A percentile compares a stretch with the other conserved stretches of the same genome.
Evolutionary conservation across 2,113 vertebrate species (phyloP).

Genomic region (Equus quagga): DNA sequence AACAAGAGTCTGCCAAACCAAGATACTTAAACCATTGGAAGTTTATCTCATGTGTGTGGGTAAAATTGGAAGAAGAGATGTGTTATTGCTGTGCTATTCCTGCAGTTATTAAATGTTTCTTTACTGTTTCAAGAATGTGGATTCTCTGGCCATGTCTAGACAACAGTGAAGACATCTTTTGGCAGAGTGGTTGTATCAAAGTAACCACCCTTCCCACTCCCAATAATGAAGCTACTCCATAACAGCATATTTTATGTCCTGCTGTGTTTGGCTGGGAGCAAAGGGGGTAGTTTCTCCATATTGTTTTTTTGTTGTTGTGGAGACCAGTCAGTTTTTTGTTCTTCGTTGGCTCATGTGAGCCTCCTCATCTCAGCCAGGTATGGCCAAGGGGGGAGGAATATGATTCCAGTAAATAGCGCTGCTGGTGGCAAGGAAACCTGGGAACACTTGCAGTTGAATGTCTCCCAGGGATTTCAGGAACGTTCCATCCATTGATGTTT

Average conservation of each 20-base stretch:
- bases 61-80: neutral
- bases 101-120: neutral
- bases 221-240: neutral
- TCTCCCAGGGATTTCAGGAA: neutral
- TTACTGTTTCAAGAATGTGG: neutral
- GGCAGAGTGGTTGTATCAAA: neutral
- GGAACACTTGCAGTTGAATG: neutral
- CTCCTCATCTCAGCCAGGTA: neutral
- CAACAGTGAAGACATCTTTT: neutral
- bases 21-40: neutral
- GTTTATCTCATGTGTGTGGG: neutral
- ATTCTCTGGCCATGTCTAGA: neutral
- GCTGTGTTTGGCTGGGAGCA: neutral
- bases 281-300: neutral
- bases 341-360: neutral
- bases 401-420: neutral
- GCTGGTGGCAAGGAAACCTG: neutral
- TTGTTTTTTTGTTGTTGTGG: neutral
- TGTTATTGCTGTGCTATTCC: neutral
- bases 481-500: neutral
- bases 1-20: neutral
- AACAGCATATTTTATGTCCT: neutral
- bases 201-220: neutral
- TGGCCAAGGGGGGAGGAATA: neutral
- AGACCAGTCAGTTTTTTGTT: neutral